Base-by-base conservation (phyloP, 1,140 invertebrate species). In the Tetragonula clypearis region DNA sequence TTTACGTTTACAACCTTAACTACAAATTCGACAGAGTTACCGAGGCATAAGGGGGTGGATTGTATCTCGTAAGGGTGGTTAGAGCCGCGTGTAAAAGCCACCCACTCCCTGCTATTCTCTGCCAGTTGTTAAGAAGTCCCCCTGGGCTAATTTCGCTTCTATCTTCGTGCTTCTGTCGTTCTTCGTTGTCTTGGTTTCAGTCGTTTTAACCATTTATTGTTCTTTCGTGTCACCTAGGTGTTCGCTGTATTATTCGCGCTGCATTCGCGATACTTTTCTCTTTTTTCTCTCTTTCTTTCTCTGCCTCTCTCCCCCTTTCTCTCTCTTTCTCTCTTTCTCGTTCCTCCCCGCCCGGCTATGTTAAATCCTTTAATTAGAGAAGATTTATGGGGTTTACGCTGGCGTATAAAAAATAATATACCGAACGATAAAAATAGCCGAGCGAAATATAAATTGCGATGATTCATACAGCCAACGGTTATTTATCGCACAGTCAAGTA, bases 1-100 rank as follows among this genome's bases (percentile, higher is more conserved):
- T 94, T 95, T 94, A 94, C 93, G 93, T 95, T 95, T 95, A 95
- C 93, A 93, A 93, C 91, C 93, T 93, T 92, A 94, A 94, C 93
- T 95, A 94, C 93, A 95, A 95, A 95, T 95, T 95, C 94, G 94
- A 94, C 93, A 92, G 92, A 95, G 93, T 94, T 93, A 94, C 90
- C 93, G 93, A 93, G 92, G 93, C 94, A 93, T 94, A 93, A 92
- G 93, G 92, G 92, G 91, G 91, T 86, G 93, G 92, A 92, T 92
- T 92, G 92, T 93, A 94, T 95, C 93, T 95, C 93, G 91, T 91
- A 92, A 94, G 93, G 93, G 93, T 93, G 93, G 92, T 93, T 93
- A 92, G 92, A 92, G 92, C 86, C 90, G 92, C 93, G 93, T 93
- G 93, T 92, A 92, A 93, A 91, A 93, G 84, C 88, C 87, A 90